phyloP scores from a whole-genome alignment of 2,113 vertebrate species.

The Coreoperca whiteheadi region DNA sequence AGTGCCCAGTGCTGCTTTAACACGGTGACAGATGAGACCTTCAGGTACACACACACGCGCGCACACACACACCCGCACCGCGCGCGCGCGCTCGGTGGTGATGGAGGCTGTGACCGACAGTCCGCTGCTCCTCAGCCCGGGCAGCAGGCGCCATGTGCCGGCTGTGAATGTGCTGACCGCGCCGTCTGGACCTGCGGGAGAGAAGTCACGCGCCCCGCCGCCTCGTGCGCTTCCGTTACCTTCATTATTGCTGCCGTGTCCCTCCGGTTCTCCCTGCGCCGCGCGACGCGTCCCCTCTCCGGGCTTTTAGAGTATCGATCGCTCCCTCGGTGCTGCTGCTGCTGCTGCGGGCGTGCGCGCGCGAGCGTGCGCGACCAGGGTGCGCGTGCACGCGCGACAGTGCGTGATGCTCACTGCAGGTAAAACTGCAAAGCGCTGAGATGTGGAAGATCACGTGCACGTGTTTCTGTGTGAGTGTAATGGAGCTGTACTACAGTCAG shows the following conservation, averaged over 20 bases:
- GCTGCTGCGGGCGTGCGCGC: constrained; percentile 41
- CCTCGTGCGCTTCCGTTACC: constrained; percentile 56
- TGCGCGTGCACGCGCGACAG: constrained; percentile 16
- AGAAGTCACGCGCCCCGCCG: background rate
- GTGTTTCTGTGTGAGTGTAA: constrained; percentile 21
- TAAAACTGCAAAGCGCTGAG: constrained; percentile 60
- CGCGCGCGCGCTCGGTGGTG: background rate
- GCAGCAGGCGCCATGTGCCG: constrained; percentile 31
- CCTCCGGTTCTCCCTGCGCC: constrained; percentile 22
- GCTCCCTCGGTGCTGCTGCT: constrained; percentile 55
- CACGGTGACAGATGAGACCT: constrained; percentile 40
- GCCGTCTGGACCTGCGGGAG: constrained; percentile 61
- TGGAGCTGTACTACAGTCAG: constrained; percentile 69
- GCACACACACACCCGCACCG: background rate
- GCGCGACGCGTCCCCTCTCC: constrained; percentile 49
- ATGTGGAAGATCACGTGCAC: constrained; percentile 38
- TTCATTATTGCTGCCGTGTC: constrained; percentile 64
- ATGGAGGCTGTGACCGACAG: constrained; percentile 37
- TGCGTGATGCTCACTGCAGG: constrained; percentile 73
- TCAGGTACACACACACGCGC: constrained; percentile 7
- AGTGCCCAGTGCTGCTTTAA: constrained; percentile 20
- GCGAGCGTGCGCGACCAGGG: background rate
- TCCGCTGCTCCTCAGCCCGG: constrained; percentile 32
- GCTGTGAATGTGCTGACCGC: constrained; percentile 72
- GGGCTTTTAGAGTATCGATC: constrained; percentile 56